Evolutionary conservation across 2,797 vertebrate genomes (phyloP).

Genomic region (Crenuchus spilurus): DNA sequence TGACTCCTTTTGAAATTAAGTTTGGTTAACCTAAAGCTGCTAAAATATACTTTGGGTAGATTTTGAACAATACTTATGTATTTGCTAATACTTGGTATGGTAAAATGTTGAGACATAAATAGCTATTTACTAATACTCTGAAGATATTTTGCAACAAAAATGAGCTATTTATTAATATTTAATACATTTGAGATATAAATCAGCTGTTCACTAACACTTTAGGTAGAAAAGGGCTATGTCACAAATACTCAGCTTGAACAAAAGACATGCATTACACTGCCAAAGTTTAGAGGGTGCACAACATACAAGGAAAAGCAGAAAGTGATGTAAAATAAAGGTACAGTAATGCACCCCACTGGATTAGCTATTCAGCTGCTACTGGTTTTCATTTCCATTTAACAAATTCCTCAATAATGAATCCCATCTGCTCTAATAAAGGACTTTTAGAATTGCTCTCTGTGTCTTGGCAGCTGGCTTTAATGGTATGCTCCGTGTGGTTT

Average conservation of each 20-base stretch:
- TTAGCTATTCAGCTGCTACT: constrained; percentile 75
- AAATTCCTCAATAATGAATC: constrained; percentile 64
- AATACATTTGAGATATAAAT: too few species aligned
- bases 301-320: constrained; percentile 54
- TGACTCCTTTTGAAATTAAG: not conserved
- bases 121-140: not conserved
- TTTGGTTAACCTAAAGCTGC: not conserved
- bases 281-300: constrained; percentile 65
- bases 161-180: too few species aligned
- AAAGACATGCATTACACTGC: constrained; percentile 73
- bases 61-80: not conserved
- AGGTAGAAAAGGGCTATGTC: constrained; percentile 75
- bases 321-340: constrained; percentile 76
- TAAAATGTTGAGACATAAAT: too few species aligned
- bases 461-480: constrained; percentile 59
- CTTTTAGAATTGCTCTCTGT: constrained; percentile 63
- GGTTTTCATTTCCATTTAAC: constrained; percentile 73
- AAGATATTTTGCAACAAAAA: not conserved
- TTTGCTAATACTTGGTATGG: not conserved
- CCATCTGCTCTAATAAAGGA: constrained; percentile 74
- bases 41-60: not conserved
- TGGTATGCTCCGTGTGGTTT: constrained; percentile 59
- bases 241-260: constrained; percentile 77
- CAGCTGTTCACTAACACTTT: too few species aligned
- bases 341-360: constrained; percentile 61